These are phyloP conservation scores for Saxidomus purpurata DNA, from an alignment of 1,140 invertebrate genomes.

Conservation along the genomic window DNA sequence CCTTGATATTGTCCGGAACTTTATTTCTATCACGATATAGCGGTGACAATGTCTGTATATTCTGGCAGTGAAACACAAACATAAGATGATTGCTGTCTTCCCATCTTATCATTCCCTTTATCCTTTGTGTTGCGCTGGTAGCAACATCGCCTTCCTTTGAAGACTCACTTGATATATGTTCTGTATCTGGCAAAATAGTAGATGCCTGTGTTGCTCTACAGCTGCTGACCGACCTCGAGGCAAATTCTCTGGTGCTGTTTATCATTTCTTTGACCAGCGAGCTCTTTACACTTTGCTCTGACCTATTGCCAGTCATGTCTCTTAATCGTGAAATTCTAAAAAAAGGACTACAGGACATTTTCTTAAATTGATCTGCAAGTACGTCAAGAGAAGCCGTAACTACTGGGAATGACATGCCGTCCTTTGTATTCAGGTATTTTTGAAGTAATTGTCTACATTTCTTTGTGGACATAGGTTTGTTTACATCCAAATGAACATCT, in stretches of 20 bases:
- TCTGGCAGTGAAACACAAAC: conserved; percentile 61
- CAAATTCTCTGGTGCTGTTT: conserved; percentile 61
- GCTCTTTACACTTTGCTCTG: neutral
- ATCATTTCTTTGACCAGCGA: conserved; percentile 49
- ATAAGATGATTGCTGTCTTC: conserved; percentile 69
- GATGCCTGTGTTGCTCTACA: conserved; percentile 48
- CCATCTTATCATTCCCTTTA: conserved; percentile 67
- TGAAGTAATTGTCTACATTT: conserved; percentile 55
- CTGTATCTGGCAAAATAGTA: neutral
- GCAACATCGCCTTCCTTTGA: neutral
- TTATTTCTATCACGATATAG: conserved; percentile 61
- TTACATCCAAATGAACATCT: conserved; percentile 59
- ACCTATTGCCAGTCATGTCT: conserved; percentile 49
- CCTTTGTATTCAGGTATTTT: conserved; percentile 43
- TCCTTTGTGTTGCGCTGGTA: conserved; percentile 11
- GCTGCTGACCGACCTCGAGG: conserved; percentile 56
- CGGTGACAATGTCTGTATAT: conserved; percentile 67
- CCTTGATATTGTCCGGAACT: conserved; percentile 65
- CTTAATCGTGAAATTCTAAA: conserved; percentile 49
- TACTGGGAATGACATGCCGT: conserved; percentile 64
- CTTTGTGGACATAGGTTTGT: conserved; percentile 38
- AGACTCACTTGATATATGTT: neutral
- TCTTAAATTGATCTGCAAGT: conserved; percentile 68
- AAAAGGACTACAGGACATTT: conserved; percentile 63
- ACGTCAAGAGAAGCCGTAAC: conserved; percentile 61